Evolutionary conservation across 2,888 invertebrate species (phyloP), one percentile per base, ranked within the genome.

Genomic region (Abscondita cerata): DNA sequence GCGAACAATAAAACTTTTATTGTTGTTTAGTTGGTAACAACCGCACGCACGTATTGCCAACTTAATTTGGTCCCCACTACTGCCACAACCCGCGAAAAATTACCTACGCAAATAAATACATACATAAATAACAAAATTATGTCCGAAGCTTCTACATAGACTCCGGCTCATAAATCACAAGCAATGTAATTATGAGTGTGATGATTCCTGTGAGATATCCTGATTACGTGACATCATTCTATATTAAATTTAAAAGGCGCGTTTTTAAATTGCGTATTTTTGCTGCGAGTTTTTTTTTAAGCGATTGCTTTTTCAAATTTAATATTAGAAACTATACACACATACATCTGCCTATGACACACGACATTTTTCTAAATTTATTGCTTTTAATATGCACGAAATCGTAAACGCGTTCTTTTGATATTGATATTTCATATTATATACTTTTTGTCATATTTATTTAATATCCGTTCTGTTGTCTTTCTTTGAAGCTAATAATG

Each of bases 141-240:
- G 25, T 25, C 25, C 25, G 25, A 25, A 25, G 25, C 25, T 25
- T 4, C 25, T 25, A 25, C 25, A 25, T 25, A 25, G 25, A 25
- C 25, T 25, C n/a, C 25, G 25, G 25, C 65, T 65, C 63, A 64
- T 77, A 77, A 77, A 77, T 76, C 77, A 76, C 74, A 64, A 68
- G 68, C 58, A 68, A 72, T 70, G 75, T 76, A 76, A 78, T 78
- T 77, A 76, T 71, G 72, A 71, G 69, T 71, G 70, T 73, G 75
- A 75, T 75, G 76, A 76, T 76, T 77, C 76, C 76, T 78, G 72
- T 19, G 76, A 76, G 77, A 77, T 78, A 75, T 75, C 73, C 75
- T 75, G 76, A 78, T 78, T 78, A 78, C 78, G 76, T 77, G 78
- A 76, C 76, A 76, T 78, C 76, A 76, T 77, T 77, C 75, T 71